These are phyloP conservation scores for Apodemia zela DNA, from an alignment of 2,888 invertebrate species.

Conservation along the genomic window DNA sequence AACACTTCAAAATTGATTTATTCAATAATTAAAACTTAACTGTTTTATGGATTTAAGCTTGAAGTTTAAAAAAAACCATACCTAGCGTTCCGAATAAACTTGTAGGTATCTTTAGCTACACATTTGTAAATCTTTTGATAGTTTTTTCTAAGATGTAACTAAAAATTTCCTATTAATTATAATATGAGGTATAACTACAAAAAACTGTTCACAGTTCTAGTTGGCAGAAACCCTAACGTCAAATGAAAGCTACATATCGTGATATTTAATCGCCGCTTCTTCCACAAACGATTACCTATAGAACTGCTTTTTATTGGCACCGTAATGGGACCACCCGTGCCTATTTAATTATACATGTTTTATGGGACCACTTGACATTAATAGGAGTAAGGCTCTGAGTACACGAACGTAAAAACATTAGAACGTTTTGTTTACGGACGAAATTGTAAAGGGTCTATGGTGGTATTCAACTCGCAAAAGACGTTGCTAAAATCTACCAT, in stretches of 20 bases:
- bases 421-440: not conserved
- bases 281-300: constrained; percentile 21
- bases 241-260: constrained; percentile 20
- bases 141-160: no score
- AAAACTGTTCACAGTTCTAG: not conserved
- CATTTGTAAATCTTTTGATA: no score
- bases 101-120: no score
- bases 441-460: not conserved
- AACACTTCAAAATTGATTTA: no score
- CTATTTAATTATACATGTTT: constrained; percentile 14
- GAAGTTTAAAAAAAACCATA: no score
- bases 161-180: no score
- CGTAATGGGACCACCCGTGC: constrained; percentile 17
- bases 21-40: no score
- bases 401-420: not conserved
- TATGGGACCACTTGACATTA: not conserved
- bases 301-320: constrained; percentile 21
- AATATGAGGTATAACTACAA: no score
- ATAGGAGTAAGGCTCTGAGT: not conserved
- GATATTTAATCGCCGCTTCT: constrained; percentile 23
- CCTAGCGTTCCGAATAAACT: no score
- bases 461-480: no score
- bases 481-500: no score
- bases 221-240: not conserved
- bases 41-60: no score